Evolutionary conservation across 2,888 invertebrate genomes (phyloP), one percentile per base, ranked within the genome.

Genomic region (Ceriagrion tenellum): DNA sequence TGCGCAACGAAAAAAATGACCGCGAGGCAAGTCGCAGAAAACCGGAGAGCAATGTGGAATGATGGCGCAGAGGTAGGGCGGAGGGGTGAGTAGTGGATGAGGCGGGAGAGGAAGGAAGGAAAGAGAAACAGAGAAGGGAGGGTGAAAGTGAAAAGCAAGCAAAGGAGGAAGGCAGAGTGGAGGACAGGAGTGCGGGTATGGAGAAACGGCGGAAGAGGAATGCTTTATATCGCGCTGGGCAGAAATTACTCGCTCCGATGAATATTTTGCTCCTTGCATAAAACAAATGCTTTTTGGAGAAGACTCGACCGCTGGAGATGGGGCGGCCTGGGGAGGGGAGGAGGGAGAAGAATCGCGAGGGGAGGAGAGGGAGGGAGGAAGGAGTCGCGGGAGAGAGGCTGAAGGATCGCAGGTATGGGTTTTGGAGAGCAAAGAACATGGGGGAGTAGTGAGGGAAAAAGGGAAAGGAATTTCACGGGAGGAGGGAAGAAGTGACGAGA

Each of bases 241-340:
- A 93, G 93, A 59, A 93, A 93, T 93, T 69, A 93, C 69, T 93
- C 93, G 63, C 93, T 47, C 40, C 93, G 93, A 93, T 93, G 93
- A 93, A 93, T 93, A 93, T 93, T 93, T 63, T 47, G 63, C 93
- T 93, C 69, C 93, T 93, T 93, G 93, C 93, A 93, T 93, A 93
- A 93, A 93, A 93, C 93, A 93, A 93, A 47, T 74, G 74, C 93
- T n/a, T 93, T 91, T 93, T 69, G 69, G 93, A 69, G 81, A 81
- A 81, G 81, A 81, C 12, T 81, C 81, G 81, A 81, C 81, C 81
- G 69, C 69, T 69, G 81, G 81, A 47, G n/a, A 26, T 20, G 63
- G 47, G 69, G 47, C 69, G 35, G 47, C 3, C 35, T 40, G n/a
- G 63, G 47, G 35, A 47, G 23, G n/a, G 59, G 23, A 18, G 35